These are phyloP conservation scores for Mesochorus sp. DNA, from an alignment of 2,888 invertebrate species.

Conservation along the genomic window DNA sequence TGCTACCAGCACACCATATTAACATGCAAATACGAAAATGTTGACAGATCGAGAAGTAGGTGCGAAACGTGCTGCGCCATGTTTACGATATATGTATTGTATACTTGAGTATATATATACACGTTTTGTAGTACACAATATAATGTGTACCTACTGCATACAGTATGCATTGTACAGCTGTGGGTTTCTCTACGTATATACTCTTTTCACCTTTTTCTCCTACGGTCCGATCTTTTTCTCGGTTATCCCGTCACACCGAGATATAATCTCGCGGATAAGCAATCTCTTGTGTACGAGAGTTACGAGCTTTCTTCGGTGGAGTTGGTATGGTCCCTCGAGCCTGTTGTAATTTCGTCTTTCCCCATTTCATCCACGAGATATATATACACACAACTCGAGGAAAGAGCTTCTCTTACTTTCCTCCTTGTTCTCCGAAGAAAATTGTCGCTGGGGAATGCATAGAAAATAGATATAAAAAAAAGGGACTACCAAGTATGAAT, in stretches of 20 bases:
- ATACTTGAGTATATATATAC: slow-evolving; percentile 13
- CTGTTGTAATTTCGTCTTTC: slow-evolving; percentile 59
- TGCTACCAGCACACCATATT: slow-evolving; percentile 22
- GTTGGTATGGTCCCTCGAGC: slow-evolving; percentile 55
- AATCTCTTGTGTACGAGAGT: slow-evolving; percentile 65
- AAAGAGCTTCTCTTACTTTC: slow-evolving; percentile 4
- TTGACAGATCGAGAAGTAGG: slow-evolving; percentile 39
- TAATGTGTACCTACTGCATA: slow-evolving; percentile 59
- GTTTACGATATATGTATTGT: slow-evolving; percentile 1
- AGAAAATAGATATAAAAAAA: slow-evolving; percentile 11
- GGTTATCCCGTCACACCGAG: slow-evolving; percentile 63
- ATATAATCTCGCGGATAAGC: slow-evolving; percentile 67
- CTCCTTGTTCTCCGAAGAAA: slow-evolving; percentile 29
- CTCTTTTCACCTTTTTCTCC: slow-evolving; percentile 36
- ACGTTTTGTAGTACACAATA: slow-evolving; percentile 44
- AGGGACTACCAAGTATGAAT: not conserved
- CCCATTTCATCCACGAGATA: slow-evolving; percentile 35
- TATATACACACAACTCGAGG: slow-evolving; percentile 10
- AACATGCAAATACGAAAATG: slow-evolving; percentile 47
- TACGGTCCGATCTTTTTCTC: slow-evolving; percentile 39
- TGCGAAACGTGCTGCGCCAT: not conserved
- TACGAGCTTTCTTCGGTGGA: slow-evolving; percentile 63
- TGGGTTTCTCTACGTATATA: slow-evolving; percentile 39
- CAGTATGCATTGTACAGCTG: slow-evolving; percentile 51
- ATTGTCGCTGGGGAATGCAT: slow-evolving; percentile 30